phyloP scores from a whole-genome alignment of 2,113 vertebrate genomes.

The Prunella himalayana region DNA sequence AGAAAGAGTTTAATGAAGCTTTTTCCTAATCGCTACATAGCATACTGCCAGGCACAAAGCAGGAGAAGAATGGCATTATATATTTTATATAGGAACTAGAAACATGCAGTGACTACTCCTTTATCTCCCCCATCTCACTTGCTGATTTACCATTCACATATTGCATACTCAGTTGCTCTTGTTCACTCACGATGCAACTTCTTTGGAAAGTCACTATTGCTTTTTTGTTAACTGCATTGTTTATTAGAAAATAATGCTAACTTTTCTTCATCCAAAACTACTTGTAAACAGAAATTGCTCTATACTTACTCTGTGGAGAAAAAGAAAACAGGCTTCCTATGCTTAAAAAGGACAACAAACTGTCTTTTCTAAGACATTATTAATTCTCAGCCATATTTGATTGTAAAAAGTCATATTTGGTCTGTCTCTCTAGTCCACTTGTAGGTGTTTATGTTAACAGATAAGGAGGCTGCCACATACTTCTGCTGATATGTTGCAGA shows the following conservation, averaged over 20 bases:
- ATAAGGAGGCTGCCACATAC: not conserved
- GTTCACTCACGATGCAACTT: not conserved
- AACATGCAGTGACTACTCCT: not conserved
- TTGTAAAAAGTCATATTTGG: not conserved
- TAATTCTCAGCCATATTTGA: not conserved
- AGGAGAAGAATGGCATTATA: not conserved
- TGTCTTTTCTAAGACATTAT: not conserved
- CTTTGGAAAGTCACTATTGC: not conserved
- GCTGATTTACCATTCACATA: not conserved
- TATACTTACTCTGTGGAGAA: not conserved
- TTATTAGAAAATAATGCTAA: not conserved
- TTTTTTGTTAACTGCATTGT: not conserved
- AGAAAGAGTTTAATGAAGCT: not conserved
- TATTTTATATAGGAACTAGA: not conserved
- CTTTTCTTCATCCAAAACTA: not conserved
- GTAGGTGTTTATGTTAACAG: not conserved
- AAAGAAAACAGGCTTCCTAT: not conserved
- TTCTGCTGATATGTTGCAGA: not conserved
- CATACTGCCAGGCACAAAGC: not conserved
- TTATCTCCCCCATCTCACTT: not conserved
- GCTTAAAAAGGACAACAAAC: not conserved
- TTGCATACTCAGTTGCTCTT: not conserved
- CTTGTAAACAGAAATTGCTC: not conserved
- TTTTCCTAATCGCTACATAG: not conserved
- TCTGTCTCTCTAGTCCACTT: not conserved